These are phyloP conservation scores for Eurytoma adleriae DNA, from an alignment of 2,888 invertebrate species.

Conservation along the genomic window DNA sequence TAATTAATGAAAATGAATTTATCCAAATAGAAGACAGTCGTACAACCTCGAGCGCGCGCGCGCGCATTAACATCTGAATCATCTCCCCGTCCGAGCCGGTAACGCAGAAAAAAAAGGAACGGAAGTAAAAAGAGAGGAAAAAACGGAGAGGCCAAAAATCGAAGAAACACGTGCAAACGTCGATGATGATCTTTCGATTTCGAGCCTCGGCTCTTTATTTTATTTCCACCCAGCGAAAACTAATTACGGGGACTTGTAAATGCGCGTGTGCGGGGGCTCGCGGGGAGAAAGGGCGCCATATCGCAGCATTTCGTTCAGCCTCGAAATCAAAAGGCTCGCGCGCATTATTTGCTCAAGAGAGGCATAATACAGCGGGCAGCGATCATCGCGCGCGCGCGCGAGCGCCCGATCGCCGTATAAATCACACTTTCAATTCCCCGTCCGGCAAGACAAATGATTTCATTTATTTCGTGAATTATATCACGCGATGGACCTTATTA, in stretches of 20 bases:
- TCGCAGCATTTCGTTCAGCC: conserved; percentile 4
- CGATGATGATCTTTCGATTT: background rate
- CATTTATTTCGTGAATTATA: conserved; percentile 73
- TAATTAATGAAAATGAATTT: no score
- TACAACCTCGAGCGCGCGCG: no score
- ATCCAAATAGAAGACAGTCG: no score
- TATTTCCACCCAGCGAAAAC: background rate
- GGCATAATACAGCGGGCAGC: conserved; percentile 30
- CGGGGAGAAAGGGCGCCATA: background rate
- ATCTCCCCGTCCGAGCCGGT: no score
- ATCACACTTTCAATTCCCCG: conserved; percentile 57
- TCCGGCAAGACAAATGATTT: conserved; percentile 71
- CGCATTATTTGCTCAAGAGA: conserved; percentile 35
- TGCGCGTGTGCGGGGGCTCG: background rate
- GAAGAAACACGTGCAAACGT: background rate
- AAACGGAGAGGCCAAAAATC: background rate
- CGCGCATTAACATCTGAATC: no score
- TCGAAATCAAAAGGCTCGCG: conserved; percentile 11
- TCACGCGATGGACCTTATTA: conserved; percentile 57
- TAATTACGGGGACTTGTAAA: background rate
- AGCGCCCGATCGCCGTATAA: conserved; percentile 46
- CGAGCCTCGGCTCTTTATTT: background rate
- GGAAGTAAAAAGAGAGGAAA: no score
- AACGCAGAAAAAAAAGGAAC: no score
- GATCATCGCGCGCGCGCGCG: background rate